Base-by-base conservation (phyloP, 2,797 vertebrate genomes). In the Hemibagrus guttatus region DNA sequence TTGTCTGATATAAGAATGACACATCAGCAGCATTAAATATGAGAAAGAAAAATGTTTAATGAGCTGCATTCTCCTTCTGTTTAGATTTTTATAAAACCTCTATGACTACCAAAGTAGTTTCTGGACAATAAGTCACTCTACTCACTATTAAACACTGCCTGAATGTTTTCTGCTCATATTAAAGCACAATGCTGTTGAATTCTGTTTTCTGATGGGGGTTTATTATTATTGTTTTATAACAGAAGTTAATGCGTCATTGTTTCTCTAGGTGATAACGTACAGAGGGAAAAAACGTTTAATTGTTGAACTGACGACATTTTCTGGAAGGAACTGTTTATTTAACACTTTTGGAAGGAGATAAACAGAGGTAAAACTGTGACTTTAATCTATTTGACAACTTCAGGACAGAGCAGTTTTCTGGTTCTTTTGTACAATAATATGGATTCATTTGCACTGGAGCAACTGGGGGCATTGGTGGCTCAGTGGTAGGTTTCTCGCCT, bases 1-100 rank as follows among this genome's bases (percentile, higher is more conserved):
- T 71, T 88, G 92, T 92, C 95, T 95, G 91, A 92, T 92, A 93
- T 83, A 90, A 91, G 64, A 88, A 56, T 90, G 84, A 92, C 89
- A 91, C 64, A 91, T 92, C 90, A 94, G 92, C 90, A 93, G 93
- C 91, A 75, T 82, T 88, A 88, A 87, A 90, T 88, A 84, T 85
- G 79, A 84, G 83, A 88, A 78, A 68, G 84, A 81, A 88, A 81
- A 89, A 75, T 72, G 63, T 82, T 79, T 78, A 64, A 69, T 90
- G 17, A 91, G 86, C 72, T 64, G 2, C 14, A 46, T n/a, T 52
- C 9, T 74, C 11, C 11, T 68, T 58, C 6, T 26, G 0, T 46
- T 61, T 81, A 39, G 1, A 6, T 6, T 49, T 54, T 31, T 54
- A 17, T 26, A 39, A 26, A 59, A 79, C 0, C 0, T 28, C 14